These are phyloP conservation scores for Tokudaia tokunoshimensis DNA, from an alignment of 2,797 vertebrate genomes.

Conservation along the genomic window DNA sequence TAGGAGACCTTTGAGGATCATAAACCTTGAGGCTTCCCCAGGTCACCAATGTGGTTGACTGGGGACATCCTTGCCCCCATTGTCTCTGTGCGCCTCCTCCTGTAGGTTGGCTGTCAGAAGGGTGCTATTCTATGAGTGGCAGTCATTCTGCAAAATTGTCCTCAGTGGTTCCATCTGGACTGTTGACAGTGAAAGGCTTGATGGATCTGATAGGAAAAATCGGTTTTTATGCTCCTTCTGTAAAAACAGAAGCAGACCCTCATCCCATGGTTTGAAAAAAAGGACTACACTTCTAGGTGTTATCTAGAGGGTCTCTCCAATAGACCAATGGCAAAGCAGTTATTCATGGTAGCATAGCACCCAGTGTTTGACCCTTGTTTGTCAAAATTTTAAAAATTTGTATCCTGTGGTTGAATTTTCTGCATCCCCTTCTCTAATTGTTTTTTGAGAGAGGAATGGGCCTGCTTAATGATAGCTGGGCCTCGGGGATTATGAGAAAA, in stretches of 20 bases:
- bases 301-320: background rate
- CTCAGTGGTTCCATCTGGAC: background rate
- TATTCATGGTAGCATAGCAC: background rate
- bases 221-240: background rate
- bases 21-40: background rate
- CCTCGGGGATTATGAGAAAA: background rate
- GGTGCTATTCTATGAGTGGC: background rate
- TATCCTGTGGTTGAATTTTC: background rate
- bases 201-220: background rate
- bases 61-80: too few species aligned
- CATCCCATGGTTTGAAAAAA: background rate
- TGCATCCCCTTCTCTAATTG: background rate
- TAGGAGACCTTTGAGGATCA: too few species aligned
- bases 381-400: background rate
- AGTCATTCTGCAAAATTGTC: background rate
- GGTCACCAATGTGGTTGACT: background rate
- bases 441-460: too few species aligned
- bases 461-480: background rate
- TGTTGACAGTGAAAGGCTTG: accelerated
- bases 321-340: too few species aligned
- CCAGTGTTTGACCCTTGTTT: background rate
- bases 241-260: background rate
- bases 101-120: background rate
- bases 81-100: too few species aligned
- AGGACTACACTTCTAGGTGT: background rate